These are phyloP conservation scores for Apotomis turbidana DNA, from an alignment of 2,888 invertebrate species.

Conservation along the genomic window DNA sequence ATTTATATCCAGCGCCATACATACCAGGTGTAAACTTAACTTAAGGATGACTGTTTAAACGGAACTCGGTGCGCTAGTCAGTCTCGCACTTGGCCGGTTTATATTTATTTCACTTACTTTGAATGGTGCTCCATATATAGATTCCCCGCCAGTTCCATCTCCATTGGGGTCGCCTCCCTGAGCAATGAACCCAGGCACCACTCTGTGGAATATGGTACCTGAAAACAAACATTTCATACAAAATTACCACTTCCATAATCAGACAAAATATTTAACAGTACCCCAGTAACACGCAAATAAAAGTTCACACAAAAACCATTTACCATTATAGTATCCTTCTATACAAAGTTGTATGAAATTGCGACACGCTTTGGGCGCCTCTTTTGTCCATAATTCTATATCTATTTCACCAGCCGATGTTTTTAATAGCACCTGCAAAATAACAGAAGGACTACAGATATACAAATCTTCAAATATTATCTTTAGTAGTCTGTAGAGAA, in stretches of 20 bases:
- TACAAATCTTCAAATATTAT: too few species aligned
- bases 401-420: slow-evolving; percentile 98
- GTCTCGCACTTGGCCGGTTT: too few species aligned
- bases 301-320: slow-evolving; percentile 14
- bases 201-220: slow-evolving; percentile 94
- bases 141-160: slow-evolving; percentile 97
- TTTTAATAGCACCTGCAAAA: slow-evolving; percentile 91
- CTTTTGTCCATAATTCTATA: slow-evolving; percentile 98
- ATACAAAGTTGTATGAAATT: slow-evolving; percentile 98
- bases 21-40: too few species aligned
- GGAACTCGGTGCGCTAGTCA: too few species aligned
- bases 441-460: slow-evolving; percentile 8
- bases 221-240: slow-evolving; percentile 44
- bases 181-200: slow-evolving; percentile 97
- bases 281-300: neutral
- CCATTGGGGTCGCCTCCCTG: slow-evolving; percentile 99
- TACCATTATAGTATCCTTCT: slow-evolving; percentile 96
- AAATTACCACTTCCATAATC: neutral
- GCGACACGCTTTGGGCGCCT: slow-evolving; percentile 96
- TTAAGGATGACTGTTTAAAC: too few species aligned
- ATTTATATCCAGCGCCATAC: too few species aligned
- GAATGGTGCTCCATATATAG: slow-evolving; percentile 96
- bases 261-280: too few species aligned
- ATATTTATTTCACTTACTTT: slow-evolving; percentile 83
- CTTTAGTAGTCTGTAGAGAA: too few species aligned